Evolutionary conservation across 1,140 invertebrate genomes (phyloP).

Genomic region (Odontomachus brunneus): DNA sequence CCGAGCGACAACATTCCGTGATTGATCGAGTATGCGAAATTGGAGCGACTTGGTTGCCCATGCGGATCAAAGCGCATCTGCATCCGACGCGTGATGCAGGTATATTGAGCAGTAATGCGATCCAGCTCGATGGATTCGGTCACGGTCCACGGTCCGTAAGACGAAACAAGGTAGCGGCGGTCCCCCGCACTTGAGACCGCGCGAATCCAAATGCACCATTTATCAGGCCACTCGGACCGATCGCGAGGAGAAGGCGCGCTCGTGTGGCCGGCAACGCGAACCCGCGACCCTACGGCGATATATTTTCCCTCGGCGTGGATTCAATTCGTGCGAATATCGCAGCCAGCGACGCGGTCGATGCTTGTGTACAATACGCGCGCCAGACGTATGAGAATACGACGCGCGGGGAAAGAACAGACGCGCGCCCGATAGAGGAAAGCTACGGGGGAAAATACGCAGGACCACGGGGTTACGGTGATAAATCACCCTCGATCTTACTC

Average conservation of each 20-base stretch:
- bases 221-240: background rate
- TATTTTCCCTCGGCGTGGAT: conserved; percentile 29
- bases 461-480: conserved; percentile 78
- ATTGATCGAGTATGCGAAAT: conserved; percentile 65
- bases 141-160: conserved; percentile 1
- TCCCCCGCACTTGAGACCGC: background rate
- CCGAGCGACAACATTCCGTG: conserved; percentile 53
- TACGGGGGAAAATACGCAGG: conserved; percentile 64
- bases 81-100: conserved; percentile 62
- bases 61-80: conserved; percentile 69
- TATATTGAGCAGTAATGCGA: conserved; percentile 47
- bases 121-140: conserved; percentile 56
- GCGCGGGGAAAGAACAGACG: conserved; percentile 59
- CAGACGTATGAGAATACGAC: conserved; percentile 59
- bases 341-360: conserved; percentile 16
- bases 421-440: conserved; percentile 40
- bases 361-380: conserved; percentile 44
- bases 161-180: conserved; percentile 23
- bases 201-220: conserved; percentile 19
- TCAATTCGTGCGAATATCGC: conserved; percentile 46
- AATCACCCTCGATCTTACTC: conserved; percentile 82
- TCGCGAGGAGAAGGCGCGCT: background rate
- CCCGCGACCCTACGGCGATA: conserved; percentile 16
- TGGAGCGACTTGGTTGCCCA: conserved; percentile 59
- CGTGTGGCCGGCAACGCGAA: background rate